Percentiles rank a stretch among this genome's conserved stretches.
Evolutionary conservation across 2,797 vertebrate species (phyloP).

Genomic region (Pygocentrus nattereri): DNA sequence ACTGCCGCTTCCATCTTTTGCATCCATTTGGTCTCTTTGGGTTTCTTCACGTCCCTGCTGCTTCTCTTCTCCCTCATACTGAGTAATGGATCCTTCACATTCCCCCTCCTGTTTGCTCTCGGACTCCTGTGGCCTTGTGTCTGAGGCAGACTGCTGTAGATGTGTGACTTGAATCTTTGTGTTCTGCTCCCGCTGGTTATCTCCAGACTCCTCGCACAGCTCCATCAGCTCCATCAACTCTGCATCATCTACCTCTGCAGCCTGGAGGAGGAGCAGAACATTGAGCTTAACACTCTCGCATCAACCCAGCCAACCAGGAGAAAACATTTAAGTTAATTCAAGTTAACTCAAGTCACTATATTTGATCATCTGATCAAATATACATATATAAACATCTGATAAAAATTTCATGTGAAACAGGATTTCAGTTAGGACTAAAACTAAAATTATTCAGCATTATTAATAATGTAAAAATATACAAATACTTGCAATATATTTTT

Average conservation of each 20-base stretch:
- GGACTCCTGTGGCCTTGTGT: background rate
- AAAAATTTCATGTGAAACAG: background rate
- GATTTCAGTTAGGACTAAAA: background rate
- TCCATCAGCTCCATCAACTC: conserved; percentile 79
- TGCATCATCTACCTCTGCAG: conserved; percentile 73
- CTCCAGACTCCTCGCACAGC: conserved; percentile 50
- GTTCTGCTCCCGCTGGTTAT: background rate
- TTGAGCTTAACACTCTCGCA: background rate
- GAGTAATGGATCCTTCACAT: background rate
- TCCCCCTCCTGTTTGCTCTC: conserved; percentile 31
- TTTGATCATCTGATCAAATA: no score
- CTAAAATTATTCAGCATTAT: no score
- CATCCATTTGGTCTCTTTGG: background rate
- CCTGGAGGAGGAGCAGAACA: conserved; percentile 51
- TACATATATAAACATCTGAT: no score
- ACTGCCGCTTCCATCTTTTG: conserved; percentile 3
- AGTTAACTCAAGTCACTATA: background rate
- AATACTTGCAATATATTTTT: no score
- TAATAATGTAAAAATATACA: no score
- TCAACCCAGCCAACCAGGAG: background rate
- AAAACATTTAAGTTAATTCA: background rate
- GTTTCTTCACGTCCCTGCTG: background rate
- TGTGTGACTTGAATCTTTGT: background rate
- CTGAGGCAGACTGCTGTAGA: background rate
- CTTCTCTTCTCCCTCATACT: background rate